A percentile compares a stretch with the other conserved stretches of the same genome.
These are phyloP conservation scores for Aplocera efformata DNA, from an alignment of 2,888 invertebrate species.

Conservation along the genomic window DNA sequence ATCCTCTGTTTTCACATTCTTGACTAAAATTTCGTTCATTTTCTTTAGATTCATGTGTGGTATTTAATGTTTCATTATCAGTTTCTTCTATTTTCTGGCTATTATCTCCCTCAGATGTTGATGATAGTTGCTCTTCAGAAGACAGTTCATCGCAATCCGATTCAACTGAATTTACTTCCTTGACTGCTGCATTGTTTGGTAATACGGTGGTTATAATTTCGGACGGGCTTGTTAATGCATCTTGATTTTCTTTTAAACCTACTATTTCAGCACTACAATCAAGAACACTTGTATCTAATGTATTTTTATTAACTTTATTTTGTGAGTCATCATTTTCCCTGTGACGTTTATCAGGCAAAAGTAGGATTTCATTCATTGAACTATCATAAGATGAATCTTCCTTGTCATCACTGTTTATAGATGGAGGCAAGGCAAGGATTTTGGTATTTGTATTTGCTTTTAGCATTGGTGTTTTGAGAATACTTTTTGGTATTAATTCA, in stretches of 20 bases:
- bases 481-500: conserved; percentile 29
- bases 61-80: conserved; percentile 1
- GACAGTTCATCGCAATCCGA: conserved; percentile 2
- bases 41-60: not conserved
- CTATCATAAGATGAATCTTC: conserved; percentile 12
- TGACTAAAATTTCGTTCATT: not conserved
- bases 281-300: not conserved
- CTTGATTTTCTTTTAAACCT: not conserved
- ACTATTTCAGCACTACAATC: not conserved
- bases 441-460: conserved; percentile 11
- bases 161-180: not conserved
- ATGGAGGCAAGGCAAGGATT: conserved; percentile 2
- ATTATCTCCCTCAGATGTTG: not conserved
- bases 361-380: conserved; percentile 7
- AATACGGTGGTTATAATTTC: conserved; percentile 4
- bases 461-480: conserved; percentile 7
- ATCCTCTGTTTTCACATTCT: conserved; percentile 4
- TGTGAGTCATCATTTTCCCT: not conserved
- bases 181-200: not conserved
- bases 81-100: not conserved
- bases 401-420: conserved; percentile 3
- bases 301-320: not conserved
- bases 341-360: conserved; percentile 2
- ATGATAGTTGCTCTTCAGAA: conserved; percentile 2
- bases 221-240: conserved; percentile 15